Base-by-base conservation (phyloP, 2,113 vertebrate genomes). In the Hippolais icterina region DNA sequence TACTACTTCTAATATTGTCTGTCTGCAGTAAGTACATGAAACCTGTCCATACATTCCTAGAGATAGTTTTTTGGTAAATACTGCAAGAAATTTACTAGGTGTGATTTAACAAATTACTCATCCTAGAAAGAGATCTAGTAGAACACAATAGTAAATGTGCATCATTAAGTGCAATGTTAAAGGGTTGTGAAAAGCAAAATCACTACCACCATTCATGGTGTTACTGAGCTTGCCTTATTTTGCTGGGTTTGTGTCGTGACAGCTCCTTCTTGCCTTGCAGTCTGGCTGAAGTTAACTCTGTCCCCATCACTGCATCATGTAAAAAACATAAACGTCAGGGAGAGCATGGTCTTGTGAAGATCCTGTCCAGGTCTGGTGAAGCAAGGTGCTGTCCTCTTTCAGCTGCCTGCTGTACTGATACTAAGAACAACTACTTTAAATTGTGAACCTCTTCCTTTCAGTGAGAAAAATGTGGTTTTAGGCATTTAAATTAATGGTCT, bases 1-100 rank as follows among this genome's bases (percentile, higher is more conserved):
- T 68, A 31, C 29, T 35, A 7, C 15, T 81, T 66, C 15, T 82
- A 23, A 28, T 80, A 39, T 11, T 54, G 53, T 13, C 33, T 15
- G 3, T 10, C 29, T 42, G 37, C 54, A 49, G 6, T 25, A 41
- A 0, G 0, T 46, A 35, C 1, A 1, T 37, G 31, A 72, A 53
- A 69, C 12, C 42, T 61, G 35, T 21, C 20, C 16, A 10, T 77
- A 50, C 17, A 18, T 61, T 90, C 20, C 14, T 57, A 3, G 5
- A 64, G 57, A 25, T 22, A 29, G 6, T 19, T 86, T 77, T 93
- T 77, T 77, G 33, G 18, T 54, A 65, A 13, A 25, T 83, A 35
- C 18, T 80, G 25, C 7, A 31, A 76, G 33, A 85, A 72, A 56
- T 82, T 57, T n/a, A 46, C 53, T 79, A 69, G 57, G 18, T 91